These are phyloP conservation scores for Conops quadrifasciatus DNA, from an alignment of 2,888 invertebrate species.

Conservation along the genomic window DNA sequence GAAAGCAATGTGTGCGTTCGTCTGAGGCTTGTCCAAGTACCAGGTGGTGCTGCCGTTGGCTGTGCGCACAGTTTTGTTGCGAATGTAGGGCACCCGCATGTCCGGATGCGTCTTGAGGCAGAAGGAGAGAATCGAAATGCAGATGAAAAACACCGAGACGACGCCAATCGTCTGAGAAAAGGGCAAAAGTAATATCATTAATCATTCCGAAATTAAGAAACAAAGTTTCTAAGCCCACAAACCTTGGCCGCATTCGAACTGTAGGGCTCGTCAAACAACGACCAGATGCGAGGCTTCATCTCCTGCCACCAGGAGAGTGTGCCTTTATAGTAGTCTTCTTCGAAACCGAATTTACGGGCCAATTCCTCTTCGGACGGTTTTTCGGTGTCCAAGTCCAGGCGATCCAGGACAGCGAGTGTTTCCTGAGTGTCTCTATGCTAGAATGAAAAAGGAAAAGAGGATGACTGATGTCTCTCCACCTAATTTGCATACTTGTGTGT, in stretches of 20 bases:
- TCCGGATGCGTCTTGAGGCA: conserved; percentile 99
- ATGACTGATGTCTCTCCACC: not conserved
- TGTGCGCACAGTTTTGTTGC: conserved; percentile 80
- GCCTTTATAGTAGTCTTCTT: conserved; percentile 91
- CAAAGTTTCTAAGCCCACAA: not conserved
- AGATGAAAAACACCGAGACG: conserved; percentile 99
- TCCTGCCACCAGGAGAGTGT: conserved; percentile 96
- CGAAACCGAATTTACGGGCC: conserved; percentile 96
- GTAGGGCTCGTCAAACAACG: conserved; percentile 98
- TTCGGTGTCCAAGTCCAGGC: conserved; percentile 96
- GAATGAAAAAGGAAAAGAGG: not conserved
- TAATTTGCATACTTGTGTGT: conserved; percentile 79
- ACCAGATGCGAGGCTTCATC: conserved; percentile 97
- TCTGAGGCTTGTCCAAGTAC: conserved; percentile 89
- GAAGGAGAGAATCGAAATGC: conserved; percentile 98
- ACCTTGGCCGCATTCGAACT: conserved; percentile 98
- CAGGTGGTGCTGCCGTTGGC: conserved; percentile 79
- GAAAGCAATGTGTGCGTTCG: conserved; percentile 96
- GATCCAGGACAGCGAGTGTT: conserved; percentile 95
- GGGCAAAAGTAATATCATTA: too few species aligned
- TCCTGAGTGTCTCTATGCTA: conserved; percentile 99
- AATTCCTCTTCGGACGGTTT: conserved; percentile 98
- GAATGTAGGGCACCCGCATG: conserved; percentile 91
- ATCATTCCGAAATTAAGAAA: not conserved
- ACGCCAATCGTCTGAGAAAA: conserved; percentile 93